phyloP scores from a whole-genome alignment of 1,140 invertebrate species.

The Tigriopus japonicus region DNA sequence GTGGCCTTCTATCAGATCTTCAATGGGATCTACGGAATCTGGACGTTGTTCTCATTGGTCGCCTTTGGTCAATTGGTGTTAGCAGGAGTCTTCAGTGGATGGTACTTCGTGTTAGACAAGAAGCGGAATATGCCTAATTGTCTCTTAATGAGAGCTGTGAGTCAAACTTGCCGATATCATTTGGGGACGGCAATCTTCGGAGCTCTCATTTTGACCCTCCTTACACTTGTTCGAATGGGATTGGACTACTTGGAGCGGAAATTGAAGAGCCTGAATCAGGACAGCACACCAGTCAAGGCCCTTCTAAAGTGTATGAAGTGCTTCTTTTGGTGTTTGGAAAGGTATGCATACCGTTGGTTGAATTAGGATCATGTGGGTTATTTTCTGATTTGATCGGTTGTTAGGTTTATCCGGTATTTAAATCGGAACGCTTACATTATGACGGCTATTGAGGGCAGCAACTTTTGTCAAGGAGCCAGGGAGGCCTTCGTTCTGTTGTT shows the following conservation, averaged over 20 bases:
- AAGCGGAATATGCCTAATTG: constrained; percentile 17
- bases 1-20: not conserved
- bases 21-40: not conserved
- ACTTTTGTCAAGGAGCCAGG: constrained; percentile 62
- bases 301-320: constrained; percentile 59
- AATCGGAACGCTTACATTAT: constrained; percentile 86
- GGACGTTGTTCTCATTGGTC: not conserved
- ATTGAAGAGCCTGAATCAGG: constrained; percentile 25
- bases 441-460: constrained; percentile 59
- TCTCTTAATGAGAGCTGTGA: constrained; percentile 19
- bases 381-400: constrained; percentile 41
- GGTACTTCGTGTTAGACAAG: constrained; percentile 4
- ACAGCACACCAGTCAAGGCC: constrained; percentile 38
- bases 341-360: constrained; percentile 24
- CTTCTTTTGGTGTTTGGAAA: constrained; percentile 72
- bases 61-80: constrained; percentile 7
- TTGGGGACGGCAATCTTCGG: constrained; percentile 76
- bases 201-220: constrained; percentile 68
- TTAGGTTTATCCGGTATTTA: constrained; percentile 72
- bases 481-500: constrained; percentile 70
- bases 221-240: constrained; percentile 62
- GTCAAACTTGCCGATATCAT: constrained; percentile 60
- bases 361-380: no score
- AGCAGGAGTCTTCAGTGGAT: not conserved
- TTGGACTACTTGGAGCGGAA: constrained; percentile 32